Evolutionary conservation across 2,113 vertebrate species (phyloP).

Genomic region (Oceanites oceanicus): DNA sequence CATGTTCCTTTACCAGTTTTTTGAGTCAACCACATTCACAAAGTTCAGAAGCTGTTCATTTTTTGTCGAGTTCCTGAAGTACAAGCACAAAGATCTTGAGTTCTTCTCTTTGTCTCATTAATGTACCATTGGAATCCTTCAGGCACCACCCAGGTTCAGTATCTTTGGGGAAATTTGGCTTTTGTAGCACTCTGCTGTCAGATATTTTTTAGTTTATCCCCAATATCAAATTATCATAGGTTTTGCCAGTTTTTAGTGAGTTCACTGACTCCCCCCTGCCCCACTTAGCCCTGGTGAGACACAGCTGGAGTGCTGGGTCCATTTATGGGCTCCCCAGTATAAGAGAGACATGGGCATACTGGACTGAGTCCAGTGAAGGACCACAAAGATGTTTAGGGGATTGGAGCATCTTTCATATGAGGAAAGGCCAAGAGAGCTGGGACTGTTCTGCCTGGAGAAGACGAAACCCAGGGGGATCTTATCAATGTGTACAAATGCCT

Average conservation of each 20-base stretch:
- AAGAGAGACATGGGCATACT: background rate
- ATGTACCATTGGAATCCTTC: background rate
- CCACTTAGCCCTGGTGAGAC: background rate
- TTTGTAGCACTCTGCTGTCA: background rate
- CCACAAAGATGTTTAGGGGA: background rate
- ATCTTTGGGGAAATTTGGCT: background rate
- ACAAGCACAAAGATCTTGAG: background rate
- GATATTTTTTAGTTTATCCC: background rate
- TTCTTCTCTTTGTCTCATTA: background rate
- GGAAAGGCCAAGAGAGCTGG: background rate
- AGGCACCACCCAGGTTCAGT: background rate
- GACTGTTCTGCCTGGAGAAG: background rate
- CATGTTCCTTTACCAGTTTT: background rate
- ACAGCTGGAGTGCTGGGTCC: background rate
- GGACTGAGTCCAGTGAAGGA: background rate
- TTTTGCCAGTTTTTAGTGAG: background rate
- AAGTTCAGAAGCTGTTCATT: background rate
- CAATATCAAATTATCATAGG: background rate
- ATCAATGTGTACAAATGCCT: too few species aligned
- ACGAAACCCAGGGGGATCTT: background rate
- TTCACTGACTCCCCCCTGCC: accelerated
- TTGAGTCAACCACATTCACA: background rate
- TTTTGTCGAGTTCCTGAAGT: background rate
- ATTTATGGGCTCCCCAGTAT: background rate
- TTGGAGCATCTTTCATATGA: background rate